Conservation (phyloP, 1,140 invertebrate genomes). For the Sycophaga agraensis region DNA sequence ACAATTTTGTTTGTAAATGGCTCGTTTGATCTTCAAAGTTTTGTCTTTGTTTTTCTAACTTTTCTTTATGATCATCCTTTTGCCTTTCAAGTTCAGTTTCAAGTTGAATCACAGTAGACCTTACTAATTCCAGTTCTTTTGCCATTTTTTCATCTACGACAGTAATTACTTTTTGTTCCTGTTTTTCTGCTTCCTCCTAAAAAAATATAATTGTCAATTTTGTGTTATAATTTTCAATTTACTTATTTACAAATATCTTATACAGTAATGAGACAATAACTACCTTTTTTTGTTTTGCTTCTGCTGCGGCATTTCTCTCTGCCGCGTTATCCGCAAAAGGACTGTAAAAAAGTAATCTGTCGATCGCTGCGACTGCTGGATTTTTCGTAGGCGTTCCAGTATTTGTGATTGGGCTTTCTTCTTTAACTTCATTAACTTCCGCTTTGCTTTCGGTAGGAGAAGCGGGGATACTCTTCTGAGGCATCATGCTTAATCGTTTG, state of each 20-base stretch:
- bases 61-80: constrained; percentile 40
- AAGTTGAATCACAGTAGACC: constrained; percentile 44
- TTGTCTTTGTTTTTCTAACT: constrained; percentile 46
- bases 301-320: constrained; percentile 35
- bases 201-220: constrained; percentile 10
- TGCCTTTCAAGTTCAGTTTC: constrained; percentile 49
- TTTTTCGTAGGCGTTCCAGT: constrained; percentile 43
- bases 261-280: constrained; percentile 7
- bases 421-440: constrained; percentile 44
- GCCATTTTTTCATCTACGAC: constrained; percentile 45
- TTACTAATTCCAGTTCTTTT: constrained; percentile 50
- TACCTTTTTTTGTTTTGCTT: constrained; percentile 40
- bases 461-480: constrained; percentile 45
- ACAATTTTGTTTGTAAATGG: constrained; percentile 45
- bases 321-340: constrained; percentile 41
- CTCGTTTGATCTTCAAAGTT: constrained; percentile 37
- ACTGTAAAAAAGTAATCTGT: constrained; percentile 53
- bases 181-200: constrained; percentile 39
- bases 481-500: constrained; percentile 51
- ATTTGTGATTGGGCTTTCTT: constrained; percentile 33
- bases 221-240: not conserved
- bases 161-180: constrained; percentile 34
- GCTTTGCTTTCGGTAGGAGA: constrained; percentile 39
- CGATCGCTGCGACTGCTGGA: constrained; percentile 53
- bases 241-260: not conserved